Evolutionary conservation across 2,113 vertebrate species (phyloP), one percentile per base, ranked within the genome.

Genomic region (Mastomys natalensis): DNA sequence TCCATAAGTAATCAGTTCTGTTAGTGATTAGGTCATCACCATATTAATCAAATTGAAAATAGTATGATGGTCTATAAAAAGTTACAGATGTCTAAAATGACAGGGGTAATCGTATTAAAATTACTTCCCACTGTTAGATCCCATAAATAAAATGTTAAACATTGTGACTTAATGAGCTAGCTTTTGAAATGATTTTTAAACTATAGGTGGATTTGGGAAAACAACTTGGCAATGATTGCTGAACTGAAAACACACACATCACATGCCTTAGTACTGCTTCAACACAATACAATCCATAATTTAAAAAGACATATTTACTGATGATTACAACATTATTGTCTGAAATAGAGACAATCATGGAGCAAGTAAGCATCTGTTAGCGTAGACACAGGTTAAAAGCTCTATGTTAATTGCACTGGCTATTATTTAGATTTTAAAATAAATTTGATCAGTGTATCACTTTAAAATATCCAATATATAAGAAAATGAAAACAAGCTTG

Each of bases 391-490:
- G 7, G 45, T 78, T 55, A 55, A 92, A 80, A 58, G 66, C 31
- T 22, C 16, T 45, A 72, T 73, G 2, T 72, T 80, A 76, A 55
- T 45, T 80, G 40, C 24, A 45, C 70, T 43, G 74, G 22, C 51
- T 90, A 3, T 51, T 51, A 93, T 60, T n/a, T 43, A 72, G 12
- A 91, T 89, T 92, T 62, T 48, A 76, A 93, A 93, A 85, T 51
- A 43, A 51, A 78, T 60, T 43, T 85, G 13, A 72, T 80, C 16
- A 53, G 5, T 53, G 4, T 55, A 37, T 88, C 43, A 60, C 43
- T 31, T 21, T 91, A 31, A 15, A 48, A 81, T 29, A 11, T 48
- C 4, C 2, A 74, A 90, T 73, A 73, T 8, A 77, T 19, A 37
- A 64, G 5, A 43, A 51, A 19, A 55, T 3, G 29, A 10, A 76